These are phyloP conservation scores for Pterophyllum scalare DNA, from an alignment of 2,113 vertebrate genomes.

Conservation along the genomic window DNA sequence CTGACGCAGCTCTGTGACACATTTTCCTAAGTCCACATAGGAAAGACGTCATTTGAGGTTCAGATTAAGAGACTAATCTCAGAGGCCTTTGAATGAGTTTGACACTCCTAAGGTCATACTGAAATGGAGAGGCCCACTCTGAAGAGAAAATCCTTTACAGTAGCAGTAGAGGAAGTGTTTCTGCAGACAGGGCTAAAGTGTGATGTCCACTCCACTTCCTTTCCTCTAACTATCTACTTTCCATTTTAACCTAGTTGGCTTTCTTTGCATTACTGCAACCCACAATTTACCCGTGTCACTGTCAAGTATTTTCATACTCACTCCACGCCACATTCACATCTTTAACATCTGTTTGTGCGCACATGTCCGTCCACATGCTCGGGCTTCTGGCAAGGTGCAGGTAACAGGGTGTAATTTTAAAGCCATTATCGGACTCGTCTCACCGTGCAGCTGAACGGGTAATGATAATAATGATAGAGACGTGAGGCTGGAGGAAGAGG, in stretches of 20 bases:
- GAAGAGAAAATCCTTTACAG: not conserved
- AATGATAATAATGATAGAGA: slow-evolving; percentile 39
- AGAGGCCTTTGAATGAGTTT: not conserved
- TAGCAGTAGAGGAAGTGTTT: not conserved
- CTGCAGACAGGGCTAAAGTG: not conserved
- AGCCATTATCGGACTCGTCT: slow-evolving; percentile 48
- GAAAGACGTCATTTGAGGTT: not conserved
- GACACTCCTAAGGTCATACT: not conserved
- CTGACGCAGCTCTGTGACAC: not conserved
- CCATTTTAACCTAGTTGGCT: not conserved
- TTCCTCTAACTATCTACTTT: not conserved
- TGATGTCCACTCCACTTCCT: not conserved
- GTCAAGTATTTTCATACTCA: slow-evolving; percentile 7
- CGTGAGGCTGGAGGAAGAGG: slow-evolving; percentile 1
- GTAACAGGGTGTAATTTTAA: slow-evolving; percentile 40
- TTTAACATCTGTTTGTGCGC: not conserved
- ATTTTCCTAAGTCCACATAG: slow-evolving; percentile 5
- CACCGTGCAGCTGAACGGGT: slow-evolving; percentile 20
- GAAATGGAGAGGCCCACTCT: slow-evolving; percentile 7
- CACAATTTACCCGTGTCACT: not conserved
- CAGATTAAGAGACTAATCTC: slow-evolving; percentile 8
- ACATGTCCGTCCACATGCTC: not conserved
- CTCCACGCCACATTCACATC: not conserved
- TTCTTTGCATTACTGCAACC: slow-evolving; percentile 7
- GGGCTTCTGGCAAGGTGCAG: not conserved